A percentile compares a stretch with the other conserved stretches of the same genome.
These are phyloP conservation scores for Dugesia japonica DNA, from an alignment of 2,888 invertebrate genomes.

Conservation along the genomic window DNA sequence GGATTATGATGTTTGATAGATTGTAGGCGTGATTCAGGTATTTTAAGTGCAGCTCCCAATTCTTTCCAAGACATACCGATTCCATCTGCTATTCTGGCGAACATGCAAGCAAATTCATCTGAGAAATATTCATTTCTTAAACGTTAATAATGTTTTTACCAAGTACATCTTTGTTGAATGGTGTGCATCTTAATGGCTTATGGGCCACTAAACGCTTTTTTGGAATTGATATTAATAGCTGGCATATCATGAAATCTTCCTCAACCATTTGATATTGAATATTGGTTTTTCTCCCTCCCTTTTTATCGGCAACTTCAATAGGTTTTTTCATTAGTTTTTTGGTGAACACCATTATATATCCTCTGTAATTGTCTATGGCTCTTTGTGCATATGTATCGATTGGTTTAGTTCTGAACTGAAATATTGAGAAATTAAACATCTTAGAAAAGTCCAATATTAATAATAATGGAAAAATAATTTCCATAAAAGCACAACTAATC, in stretches of 20 bases:
- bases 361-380: neutral
- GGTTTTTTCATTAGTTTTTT: neutral
- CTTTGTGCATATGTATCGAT: constrained; percentile 5
- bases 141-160: neutral
- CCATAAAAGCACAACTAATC: no score
- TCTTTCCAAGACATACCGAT: neutral
- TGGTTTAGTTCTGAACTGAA: neutral
- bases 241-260: neutral
- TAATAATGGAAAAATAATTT: no score
- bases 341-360: neutral
- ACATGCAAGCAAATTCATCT: neutral
- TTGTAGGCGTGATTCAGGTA: neutral
- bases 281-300: neutral
- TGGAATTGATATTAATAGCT: neutral
- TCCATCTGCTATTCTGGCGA: neutral
- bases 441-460: no score
- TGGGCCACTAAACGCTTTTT: neutral
- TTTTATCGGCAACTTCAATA: neutral
- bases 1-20: neutral
- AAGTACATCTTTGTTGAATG: neutral
- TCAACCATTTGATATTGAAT: neutral
- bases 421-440: no score
- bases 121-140: no score
- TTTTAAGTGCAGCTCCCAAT: neutral
- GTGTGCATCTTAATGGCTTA: neutral